Conservation (phyloP, 1,140 invertebrate species). For the Grapholita molesta region DNA sequence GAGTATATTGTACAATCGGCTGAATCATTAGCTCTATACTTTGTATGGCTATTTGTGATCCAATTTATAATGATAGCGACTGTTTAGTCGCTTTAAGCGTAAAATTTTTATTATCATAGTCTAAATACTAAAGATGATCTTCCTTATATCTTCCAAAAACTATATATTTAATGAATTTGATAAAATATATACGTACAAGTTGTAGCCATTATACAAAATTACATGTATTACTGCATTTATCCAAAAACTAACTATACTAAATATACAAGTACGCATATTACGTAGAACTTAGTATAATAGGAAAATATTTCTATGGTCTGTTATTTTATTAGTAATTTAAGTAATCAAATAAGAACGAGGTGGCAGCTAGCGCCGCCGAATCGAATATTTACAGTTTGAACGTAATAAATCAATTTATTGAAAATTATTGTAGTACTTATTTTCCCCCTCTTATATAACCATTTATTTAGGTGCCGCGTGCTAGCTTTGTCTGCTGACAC, state of each 20-base stretch:
- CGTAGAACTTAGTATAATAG: neutral
- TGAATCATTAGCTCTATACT: too few species aligned
- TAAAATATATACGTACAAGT: too few species aligned
- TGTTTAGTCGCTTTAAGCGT: too few species aligned
- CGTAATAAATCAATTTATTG: constrained; percentile 14
- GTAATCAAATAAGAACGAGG: neutral
- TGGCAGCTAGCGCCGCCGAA: neutral
- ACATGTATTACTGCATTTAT: constrained; percentile 4
- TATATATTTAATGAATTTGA: too few species aligned
- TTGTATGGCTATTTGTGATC: too few species aligned
- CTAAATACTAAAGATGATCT: too few species aligned
- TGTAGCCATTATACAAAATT: neutral
- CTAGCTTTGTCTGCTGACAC: too few species aligned
- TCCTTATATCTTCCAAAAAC: too few species aligned
- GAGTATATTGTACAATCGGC: too few species aligned
- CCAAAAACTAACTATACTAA: constrained; percentile 4
- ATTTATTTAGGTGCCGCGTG: too few species aligned
- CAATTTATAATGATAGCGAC: too few species aligned
- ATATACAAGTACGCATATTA: neutral
- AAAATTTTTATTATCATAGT: too few species aligned
- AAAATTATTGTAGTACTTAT: neutral
- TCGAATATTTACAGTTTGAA: constrained; percentile 10
- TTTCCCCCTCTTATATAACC: neutral
- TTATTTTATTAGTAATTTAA: neutral
- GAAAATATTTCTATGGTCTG: constrained; percentile 10